These are phyloP conservation scores for Lordiphosa collinella DNA, from an alignment of 1,140 invertebrate species.

Conservation along the genomic window DNA sequence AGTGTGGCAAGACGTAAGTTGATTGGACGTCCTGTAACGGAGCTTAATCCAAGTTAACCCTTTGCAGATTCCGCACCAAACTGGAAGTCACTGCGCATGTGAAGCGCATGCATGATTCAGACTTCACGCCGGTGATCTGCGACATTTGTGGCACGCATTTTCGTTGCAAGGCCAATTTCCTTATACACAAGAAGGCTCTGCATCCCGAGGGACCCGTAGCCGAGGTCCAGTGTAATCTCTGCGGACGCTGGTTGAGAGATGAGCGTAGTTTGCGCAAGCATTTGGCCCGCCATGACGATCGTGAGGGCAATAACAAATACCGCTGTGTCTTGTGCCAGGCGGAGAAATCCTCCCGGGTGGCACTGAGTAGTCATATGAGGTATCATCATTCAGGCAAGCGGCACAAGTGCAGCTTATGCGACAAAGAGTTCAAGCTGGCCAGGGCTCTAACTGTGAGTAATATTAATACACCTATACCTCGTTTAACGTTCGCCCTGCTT, in stretches of 20 bases:
- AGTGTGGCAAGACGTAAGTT: slow-evolving; percentile 57
- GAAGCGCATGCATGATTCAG: slow-evolving; percentile 56
- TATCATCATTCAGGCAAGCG: slow-evolving; percentile 68
- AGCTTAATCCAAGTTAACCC: too few species aligned
- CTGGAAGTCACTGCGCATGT: slow-evolving; percentile 53
- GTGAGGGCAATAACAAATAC: slow-evolving; percentile 57
- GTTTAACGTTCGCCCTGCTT: too few species aligned
- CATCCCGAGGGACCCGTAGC: slow-evolving; percentile 66
- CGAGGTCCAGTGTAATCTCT: slow-evolving; percentile 62
- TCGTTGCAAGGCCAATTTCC: slow-evolving; percentile 66
- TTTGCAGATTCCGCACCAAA: slow-evolving; percentile 51
- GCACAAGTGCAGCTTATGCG: slow-evolving; percentile 64
- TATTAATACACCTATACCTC: too few species aligned
- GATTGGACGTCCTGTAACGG: neutral
- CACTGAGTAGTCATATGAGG: slow-evolving; percentile 64
- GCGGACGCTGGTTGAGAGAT: slow-evolving; percentile 66
- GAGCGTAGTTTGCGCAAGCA: slow-evolving; percentile 68
- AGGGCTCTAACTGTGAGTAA: slow-evolving; percentile 48
- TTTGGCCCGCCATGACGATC: slow-evolving; percentile 55
- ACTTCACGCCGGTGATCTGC: slow-evolving; percentile 65
- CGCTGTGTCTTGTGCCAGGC: slow-evolving; percentile 59
- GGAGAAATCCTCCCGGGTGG: slow-evolving; percentile 64
- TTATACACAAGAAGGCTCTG: slow-evolving; percentile 61
- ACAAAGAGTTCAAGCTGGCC: slow-evolving; percentile 66
- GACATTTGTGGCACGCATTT: slow-evolving; percentile 67